Evolutionary conservation across 2,888 invertebrate genomes (phyloP), one percentile per base, ranked within the genome.

Genomic region (Cataglyphis cursor): DNA sequence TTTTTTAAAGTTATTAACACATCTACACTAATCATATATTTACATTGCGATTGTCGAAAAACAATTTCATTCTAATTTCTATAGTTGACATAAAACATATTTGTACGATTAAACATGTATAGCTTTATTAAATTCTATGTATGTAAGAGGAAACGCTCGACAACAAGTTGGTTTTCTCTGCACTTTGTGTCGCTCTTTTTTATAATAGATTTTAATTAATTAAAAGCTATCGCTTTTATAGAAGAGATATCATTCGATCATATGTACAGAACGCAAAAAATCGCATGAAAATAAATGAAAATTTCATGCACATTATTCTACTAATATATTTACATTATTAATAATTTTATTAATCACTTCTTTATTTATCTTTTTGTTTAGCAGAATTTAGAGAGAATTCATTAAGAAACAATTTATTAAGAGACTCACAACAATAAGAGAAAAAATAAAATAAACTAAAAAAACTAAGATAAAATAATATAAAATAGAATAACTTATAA

Each of bases 71-170:
- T 80, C 21, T 80, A 61, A 35, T 78, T 28, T 57, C 35, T 44
- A 61, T 61, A 38, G n/a, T 73, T 62, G 48, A 62, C 81, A 81
- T 74, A 41, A 81, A 48, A 74, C 72, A 38, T 64, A 61, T 62
- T 62, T 21, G 61, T 84, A 83, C 85, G 73, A 78, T 62, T 78
- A 68, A 81, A 87, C 76, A 85, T 76, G 84, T 86, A 59, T 61
- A 61, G 57, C 44, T 72, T 21, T 82, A 68, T 65, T 75, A 51
- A 66, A 82, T 82, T 64, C 48, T 81, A 73, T 65, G 12, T 85
- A 62, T 80, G 59, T 78, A 75, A 76, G 83, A 83, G 85, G 66
- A 51, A 65, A 78, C 31, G 68, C 18, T 65, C 66, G 48, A 70
- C 72, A 78, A 70, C 59, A 76, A 65, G 81, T 59, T 62, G 62